These are phyloP conservation scores for Charaxes varanes DNA, from an alignment of 1,140 invertebrate genomes.

Conservation along the genomic window DNA sequence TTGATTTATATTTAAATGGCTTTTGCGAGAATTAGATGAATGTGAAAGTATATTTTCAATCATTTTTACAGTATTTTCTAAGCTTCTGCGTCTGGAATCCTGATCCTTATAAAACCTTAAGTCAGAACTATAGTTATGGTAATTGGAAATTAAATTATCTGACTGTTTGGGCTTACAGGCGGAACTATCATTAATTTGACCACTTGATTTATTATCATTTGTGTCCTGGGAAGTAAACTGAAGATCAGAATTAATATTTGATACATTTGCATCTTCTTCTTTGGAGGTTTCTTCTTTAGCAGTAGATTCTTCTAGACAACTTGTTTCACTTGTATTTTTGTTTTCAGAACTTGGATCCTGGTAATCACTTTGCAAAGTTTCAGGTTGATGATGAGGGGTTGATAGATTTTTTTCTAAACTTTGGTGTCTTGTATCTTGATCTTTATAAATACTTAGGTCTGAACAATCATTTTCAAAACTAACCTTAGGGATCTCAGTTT, in stretches of 20 bases:
- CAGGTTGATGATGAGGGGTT: neutral
- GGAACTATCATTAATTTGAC: no score
- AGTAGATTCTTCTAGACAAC: no score
- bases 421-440: neutral
- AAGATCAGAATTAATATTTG: no score
- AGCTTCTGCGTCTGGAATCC: constrained; percentile 36
- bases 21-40: constrained; percentile 27
- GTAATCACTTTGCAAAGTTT: no score
- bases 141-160: constrained; percentile 7
- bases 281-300: no score
- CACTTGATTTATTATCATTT: no score
- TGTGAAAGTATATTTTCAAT: constrained; percentile 57
- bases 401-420: neutral
- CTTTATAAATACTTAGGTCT: neutral
- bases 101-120: constrained; percentile 23
- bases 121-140: constrained; percentile 8
- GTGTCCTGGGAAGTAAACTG: no score
- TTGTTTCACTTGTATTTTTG: no score
- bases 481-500: neutral
- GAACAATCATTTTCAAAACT: neutral
- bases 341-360: no score
- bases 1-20: constrained; percentile 8
- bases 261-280: no score
- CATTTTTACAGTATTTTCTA: constrained; percentile 56
- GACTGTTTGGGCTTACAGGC: no score